Percentiles rank a stretch among this genome's conserved stretches.
phyloP scores from a whole-genome alignment of 2,797 vertebrate species.

The Orientallactaga sibirica region DNA sequence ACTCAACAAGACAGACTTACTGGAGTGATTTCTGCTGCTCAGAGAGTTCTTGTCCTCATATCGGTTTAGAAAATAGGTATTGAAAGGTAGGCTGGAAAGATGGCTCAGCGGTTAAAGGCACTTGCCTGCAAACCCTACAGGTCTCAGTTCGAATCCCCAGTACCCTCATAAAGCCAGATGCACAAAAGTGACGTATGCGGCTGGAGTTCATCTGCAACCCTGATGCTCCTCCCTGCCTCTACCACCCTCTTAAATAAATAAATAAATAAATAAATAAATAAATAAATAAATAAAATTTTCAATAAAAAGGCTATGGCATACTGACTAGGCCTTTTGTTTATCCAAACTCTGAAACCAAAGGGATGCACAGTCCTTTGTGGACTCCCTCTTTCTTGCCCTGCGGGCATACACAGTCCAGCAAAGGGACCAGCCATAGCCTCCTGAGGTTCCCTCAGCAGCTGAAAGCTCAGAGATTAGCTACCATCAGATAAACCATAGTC shows the following conservation, averaged over 20 bases:
- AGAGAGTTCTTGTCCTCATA: not conserved
- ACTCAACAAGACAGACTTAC: not conserved
- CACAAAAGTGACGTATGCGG: no score
- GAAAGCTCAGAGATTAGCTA: constrained; percentile 50
- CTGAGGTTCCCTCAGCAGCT: not conserved
- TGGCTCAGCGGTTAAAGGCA: no score
- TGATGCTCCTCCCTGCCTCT: no score
- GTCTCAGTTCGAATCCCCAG: no score
- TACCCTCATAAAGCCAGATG: no score
- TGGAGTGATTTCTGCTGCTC: constrained; percentile 3
- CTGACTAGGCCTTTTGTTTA: not conserved
- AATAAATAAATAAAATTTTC: no score
- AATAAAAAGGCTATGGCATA: no score
- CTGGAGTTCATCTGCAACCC: no score
- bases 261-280: no score
- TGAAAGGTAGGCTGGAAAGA: not conserved
- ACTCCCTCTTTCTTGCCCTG: not conserved
- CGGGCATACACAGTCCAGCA: not conserved
- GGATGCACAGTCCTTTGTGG: not conserved
- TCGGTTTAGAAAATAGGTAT: not conserved
- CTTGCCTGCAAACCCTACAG: no score
- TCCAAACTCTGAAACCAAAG: not conserved
- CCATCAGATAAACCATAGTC: not conserved
- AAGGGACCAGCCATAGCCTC: not conserved
- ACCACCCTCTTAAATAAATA: no score